These are phyloP conservation scores for Saccostrea echinata DNA, from an alignment of 1,140 invertebrate genomes.

Conservation along the genomic window DNA sequence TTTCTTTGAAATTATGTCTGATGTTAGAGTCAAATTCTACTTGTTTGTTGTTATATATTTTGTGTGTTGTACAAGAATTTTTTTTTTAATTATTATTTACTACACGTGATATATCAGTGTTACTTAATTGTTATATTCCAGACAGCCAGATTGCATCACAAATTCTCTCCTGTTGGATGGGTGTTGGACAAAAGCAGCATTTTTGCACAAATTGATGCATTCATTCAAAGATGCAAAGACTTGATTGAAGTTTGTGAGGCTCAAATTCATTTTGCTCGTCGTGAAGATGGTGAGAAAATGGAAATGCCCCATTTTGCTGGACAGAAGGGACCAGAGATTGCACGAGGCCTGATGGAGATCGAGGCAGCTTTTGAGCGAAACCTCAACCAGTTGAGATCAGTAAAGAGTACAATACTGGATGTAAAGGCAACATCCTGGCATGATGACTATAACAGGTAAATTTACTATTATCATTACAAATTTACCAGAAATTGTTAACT, in stretches of 20 bases:
- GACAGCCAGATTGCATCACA: slow-evolving; percentile 79
- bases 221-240: slow-evolving; percentile 90
- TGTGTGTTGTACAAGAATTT: too few relatives aligned
- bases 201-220: slow-evolving; percentile 92
- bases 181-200: slow-evolving; percentile 88
- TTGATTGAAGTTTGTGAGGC: slow-evolving; percentile 87
- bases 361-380: slow-evolving; percentile 88
- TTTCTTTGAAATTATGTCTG: too few relatives aligned
- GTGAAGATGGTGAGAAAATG: slow-evolving; percentile 77
- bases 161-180: slow-evolving; percentile 83
- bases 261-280: slow-evolving; percentile 80
- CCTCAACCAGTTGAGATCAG: slow-evolving; percentile 83
- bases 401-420: slow-evolving; percentile 86
- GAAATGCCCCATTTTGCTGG: slow-evolving; percentile 80
- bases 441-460: slow-evolving; percentile 85
- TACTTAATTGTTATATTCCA: slow-evolving; percentile 56
- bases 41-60: too few relatives aligned
- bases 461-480: background rate
- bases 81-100: too few relatives aligned
- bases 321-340: slow-evolving; percentile 85
- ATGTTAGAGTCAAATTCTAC: too few relatives aligned
- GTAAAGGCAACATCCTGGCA: slow-evolving; percentile 87
- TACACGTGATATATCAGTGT: too few relatives aligned
- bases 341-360: slow-evolving; percentile 86
- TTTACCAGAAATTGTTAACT: background rate